These are phyloP conservation scores for Apis florea DNA, from an alignment of 1,140 invertebrate species.

Conservation along the genomic window DNA sequence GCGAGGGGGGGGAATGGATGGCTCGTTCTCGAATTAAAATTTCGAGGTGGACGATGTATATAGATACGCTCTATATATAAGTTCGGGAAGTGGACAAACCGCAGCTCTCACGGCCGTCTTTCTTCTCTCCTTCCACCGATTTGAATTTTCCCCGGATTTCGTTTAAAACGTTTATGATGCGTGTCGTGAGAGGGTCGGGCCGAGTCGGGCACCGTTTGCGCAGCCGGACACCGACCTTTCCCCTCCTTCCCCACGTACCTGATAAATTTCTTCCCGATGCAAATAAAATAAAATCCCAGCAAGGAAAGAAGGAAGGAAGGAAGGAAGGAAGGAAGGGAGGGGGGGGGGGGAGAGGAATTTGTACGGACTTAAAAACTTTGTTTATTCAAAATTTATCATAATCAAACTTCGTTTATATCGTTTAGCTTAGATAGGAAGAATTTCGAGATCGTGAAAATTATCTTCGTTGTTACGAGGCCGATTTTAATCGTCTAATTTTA, in stretches of 20 bases:
- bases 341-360: too few relatives aligned
- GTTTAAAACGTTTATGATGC: constrained; percentile 80
- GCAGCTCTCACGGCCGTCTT: constrained; percentile 13
- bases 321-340: too few relatives aligned
- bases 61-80: too few relatives aligned
- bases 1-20: constrained; percentile 24
- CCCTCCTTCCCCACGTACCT: constrained; percentile 63
- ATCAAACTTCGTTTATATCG: too few relatives aligned
- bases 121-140: constrained; percentile 58
- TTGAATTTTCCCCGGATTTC: constrained; percentile 76
- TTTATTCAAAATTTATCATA: too few relatives aligned
- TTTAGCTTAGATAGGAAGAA: too few relatives aligned
- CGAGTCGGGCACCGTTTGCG: constrained; percentile 74
- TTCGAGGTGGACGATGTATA: too few relatives aligned
- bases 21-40: constrained; percentile 31
- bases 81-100: neutral
- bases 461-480: too few relatives aligned
- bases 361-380: too few relatives aligned
- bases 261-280: constrained; percentile 65
- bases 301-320: too few relatives aligned
- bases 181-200: constrained; percentile 71
- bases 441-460: too few relatives aligned
- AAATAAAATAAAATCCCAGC: constrained; percentile 32
- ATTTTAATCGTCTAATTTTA: too few relatives aligned
- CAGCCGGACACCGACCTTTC: constrained; percentile 58